phyloP scores from a whole-genome alignment of 92 coral and sea anemone genomes.

The Zoanthus sansibaricus region DNA sequence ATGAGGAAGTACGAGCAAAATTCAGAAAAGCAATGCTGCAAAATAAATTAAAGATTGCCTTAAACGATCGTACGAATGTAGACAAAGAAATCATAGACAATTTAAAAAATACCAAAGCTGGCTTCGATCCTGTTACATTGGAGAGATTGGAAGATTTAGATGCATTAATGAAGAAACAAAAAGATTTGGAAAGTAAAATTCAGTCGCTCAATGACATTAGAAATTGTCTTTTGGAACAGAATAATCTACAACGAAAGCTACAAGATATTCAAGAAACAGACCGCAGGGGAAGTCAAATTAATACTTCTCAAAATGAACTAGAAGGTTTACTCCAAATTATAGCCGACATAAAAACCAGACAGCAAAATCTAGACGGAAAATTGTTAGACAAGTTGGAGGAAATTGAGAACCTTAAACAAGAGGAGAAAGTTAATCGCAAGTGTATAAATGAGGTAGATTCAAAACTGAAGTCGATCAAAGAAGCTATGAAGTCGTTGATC shows the following conservation, averaged over 20 bases:
- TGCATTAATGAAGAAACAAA: slow-evolving; percentile 30
- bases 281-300: background rate
- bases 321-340: background rate
- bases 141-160: slow-evolving; percentile 11
- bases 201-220: slow-evolving; percentile 32
- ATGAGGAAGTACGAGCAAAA: background rate
- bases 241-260: background rate
- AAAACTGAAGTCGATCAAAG: slow-evolving; percentile 22
- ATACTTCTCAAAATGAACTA: background rate
- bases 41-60: background rate
- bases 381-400: background rate
- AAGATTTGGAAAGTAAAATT: slow-evolving; percentile 19
- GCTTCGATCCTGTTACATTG: background rate
- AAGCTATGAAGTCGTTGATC: background rate
- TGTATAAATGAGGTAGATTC: slow-evolving; percentile 32
- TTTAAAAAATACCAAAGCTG: background rate
- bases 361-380: slow-evolving; percentile 1
- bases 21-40: background rate
- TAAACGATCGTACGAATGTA: background rate
- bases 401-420: slow-evolving; percentile 5
- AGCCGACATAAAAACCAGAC: slow-evolving; percentile 8
- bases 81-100: background rate
- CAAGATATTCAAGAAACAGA: background rate
- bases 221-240: slow-evolving; percentile 14
- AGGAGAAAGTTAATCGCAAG: slow-evolving; percentile 43